Evolutionary conservation across 1,140 invertebrate species (phyloP).

Genomic region (Hermatobates lingyangjiaoensis): DNA sequence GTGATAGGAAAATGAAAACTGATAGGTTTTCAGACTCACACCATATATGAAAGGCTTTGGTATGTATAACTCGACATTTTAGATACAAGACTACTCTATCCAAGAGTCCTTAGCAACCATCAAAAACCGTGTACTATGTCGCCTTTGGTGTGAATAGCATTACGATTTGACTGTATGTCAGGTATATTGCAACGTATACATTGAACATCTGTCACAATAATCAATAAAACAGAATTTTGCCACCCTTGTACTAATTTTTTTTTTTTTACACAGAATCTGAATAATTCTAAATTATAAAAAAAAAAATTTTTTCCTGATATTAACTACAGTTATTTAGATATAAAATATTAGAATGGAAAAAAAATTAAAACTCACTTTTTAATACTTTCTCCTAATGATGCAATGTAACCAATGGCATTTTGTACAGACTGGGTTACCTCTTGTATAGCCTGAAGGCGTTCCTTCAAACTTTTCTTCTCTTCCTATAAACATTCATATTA

Average conservation of each 20-base stretch:
- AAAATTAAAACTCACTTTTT: constrained; percentile 58
- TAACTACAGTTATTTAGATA: too few relatives aligned
- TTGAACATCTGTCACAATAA: background rate
- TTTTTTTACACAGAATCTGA: background rate
- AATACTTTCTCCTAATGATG: constrained; percentile 74
- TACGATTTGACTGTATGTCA: too few relatives aligned
- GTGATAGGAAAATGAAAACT: too few relatives aligned
- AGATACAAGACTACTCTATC: too few relatives aligned
- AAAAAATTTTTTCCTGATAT: too few relatives aligned
- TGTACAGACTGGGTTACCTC: constrained; percentile 89
- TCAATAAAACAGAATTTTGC: background rate
- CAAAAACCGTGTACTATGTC: too few relatives aligned
- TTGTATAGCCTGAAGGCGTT: constrained; percentile 81
- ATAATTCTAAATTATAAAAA: background rate
- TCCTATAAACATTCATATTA: constrained; percentile 40
- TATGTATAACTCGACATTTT: too few relatives aligned
- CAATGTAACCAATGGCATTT: constrained; percentile 80
- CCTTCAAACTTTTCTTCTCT: constrained; percentile 88
- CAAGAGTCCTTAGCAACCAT: too few relatives aligned
- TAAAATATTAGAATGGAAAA: constrained; percentile 5
- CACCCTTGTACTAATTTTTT: background rate
- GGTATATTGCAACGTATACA: background rate
- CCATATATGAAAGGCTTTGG: too few relatives aligned
- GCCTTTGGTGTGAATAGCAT: too few relatives aligned
- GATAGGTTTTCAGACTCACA: too few relatives aligned